Base-by-base conservation (phyloP, 1,140 invertebrate species). In the Meteorus sp. region DNA sequence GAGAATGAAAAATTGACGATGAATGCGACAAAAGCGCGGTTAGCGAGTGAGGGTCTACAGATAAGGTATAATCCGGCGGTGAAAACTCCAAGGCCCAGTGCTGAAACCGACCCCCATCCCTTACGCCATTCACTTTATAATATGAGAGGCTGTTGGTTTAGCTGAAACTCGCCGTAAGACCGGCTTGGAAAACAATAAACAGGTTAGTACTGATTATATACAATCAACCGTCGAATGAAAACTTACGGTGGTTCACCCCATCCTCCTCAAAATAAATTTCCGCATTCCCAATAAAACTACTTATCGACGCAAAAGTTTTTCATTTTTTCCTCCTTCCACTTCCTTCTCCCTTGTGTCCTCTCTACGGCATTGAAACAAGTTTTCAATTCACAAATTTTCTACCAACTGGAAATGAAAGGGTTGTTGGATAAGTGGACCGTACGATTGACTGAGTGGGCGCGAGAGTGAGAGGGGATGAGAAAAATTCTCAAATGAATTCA, bases 1-100 rank as follows among this genome's bases (percentile, higher is more conserved):
- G n/a, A 33, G 9, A 33, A 41, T 41, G 45, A 25, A 43, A 13
- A 43, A 3, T n/a, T 35, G 13, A 3, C 9, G 33, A 44, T 17
- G 35, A 29, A 27, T 8, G 17, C 22, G 44, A 13, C 9, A 48
- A 33, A 20, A 6, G 17, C 5, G 55, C 27, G 29, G 27, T 48
- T 57, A 9, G 61, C 73, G 69, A 71, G 74, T 74, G 73, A 75
- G 70, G 72, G 66, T 66, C 63, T 50, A 68, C 54, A 75, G 78
- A 80, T 80, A 80, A 80, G 76, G 72, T 79, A n/a, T n/a, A 80
- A 80, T 80, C 78, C 71, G 70, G 59, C 37, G 52, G 60, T 68
- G 72, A 72, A 76, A 78, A 77, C 69, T 76, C 33, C 11, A 8
- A 41, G 17, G 9, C 51, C 62, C 59, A 47, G 59, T 56, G 22